Evolutionary conservation across 2,113 vertebrate genomes (phyloP).

Genomic region (Ceyx melanurus): DNA sequence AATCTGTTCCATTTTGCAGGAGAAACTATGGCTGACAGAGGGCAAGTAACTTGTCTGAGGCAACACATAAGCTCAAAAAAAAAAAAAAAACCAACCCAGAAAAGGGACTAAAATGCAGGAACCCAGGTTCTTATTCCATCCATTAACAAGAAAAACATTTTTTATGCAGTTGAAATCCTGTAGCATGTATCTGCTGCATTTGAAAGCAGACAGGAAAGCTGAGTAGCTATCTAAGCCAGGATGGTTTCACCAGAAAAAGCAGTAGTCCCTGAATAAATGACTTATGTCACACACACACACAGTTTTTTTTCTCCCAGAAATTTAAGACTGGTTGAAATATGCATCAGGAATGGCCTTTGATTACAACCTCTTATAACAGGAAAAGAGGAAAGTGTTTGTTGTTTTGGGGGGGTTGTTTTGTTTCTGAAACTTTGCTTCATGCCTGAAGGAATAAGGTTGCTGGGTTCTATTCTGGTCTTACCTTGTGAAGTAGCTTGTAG

Average conservation of each 20-base stretch:
- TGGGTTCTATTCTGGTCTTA: conserved; percentile 43
- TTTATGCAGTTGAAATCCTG: not conserved
- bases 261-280: not conserved
- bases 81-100: not conserved
- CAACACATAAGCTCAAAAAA: not conserved
- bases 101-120: not conserved
- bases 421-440: not conserved
- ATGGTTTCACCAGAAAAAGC: not conserved
- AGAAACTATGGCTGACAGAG: not conserved
- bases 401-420: not conserved
- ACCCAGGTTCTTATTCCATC: not conserved
- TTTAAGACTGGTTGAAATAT: not conserved
- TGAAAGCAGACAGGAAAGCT: not conserved
- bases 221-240: not conserved
- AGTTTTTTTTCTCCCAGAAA: not conserved
- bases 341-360: not conserved
- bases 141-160: not conserved
- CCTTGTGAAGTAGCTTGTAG: conserved; percentile 89
- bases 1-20: not conserved
- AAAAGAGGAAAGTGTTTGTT: not conserved
- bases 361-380: not conserved
- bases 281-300: not conserved
- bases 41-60: not conserved
- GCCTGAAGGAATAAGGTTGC: not conserved
- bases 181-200: not conserved